Evolutionary conservation across 2,113 vertebrate species (phyloP), one percentile per base, ranked within the genome.

Genomic region (Ranitomeya variabilis): DNA sequence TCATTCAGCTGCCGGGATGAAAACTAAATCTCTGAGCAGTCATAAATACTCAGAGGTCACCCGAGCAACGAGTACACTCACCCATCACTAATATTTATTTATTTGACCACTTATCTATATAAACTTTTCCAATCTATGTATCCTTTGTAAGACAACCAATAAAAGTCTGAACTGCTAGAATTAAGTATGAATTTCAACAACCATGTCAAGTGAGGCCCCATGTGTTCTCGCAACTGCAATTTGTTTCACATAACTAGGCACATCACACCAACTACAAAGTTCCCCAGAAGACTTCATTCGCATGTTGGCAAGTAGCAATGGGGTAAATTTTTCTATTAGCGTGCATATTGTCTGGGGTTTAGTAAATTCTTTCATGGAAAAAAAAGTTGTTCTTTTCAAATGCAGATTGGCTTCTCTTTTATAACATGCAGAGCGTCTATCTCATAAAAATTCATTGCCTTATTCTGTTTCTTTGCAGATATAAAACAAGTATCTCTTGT

Each of bases 391-490:
- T 45, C 59, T 87, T 80, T 87, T 87, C 64, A 60, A 74, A 82
- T 87, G 86, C 52, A 87, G 79, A 82, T 87, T 4, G 31, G 31
- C 45, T 79, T 79, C 60, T 57, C 71, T 86, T 12, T 55, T 55
- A 79, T 14, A 78, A 51, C 52, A 71, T 55, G 76, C 55, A 52
- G 77, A 81, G 64, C 64, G 45, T 64, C 52, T 52, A 45, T 59
- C 66, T 82, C 66, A 87, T 87, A 87, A 82, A 87, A 87, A 87
- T 81, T 71, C 79, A 87, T 87, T 71, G 79, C 79, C 86, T 87
- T 87, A 69, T 82, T 87, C 66, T 87, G 66, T 66, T 51, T 82
- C 86, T 73, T 82, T 82, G 66, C 66, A 80, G 77, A 80, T 87
- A 87, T 87, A 80, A 87, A 87, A 80, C 62, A 74, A 82, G 86